Evolutionary conservation across 1,140 invertebrate genomes (phyloP).

Genomic region (Ceratina australensis): DNA sequence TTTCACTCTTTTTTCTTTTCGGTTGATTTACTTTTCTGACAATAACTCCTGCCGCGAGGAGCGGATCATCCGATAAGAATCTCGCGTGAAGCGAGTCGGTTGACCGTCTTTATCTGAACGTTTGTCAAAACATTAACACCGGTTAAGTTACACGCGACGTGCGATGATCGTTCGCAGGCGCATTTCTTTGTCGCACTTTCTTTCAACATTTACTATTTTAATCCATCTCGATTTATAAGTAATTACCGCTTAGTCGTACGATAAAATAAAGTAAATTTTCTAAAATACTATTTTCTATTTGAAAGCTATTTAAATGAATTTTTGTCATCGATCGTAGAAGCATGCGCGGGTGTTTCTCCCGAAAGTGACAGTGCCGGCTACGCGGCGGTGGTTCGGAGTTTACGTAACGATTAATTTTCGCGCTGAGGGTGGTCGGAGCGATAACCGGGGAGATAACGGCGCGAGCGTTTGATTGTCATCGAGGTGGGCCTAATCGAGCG

Average conservation of each 20-base stretch:
- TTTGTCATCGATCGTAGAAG: not conserved
- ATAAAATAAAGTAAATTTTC: no score
- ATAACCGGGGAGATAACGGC: slow-evolving; percentile 21
- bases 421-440: slow-evolving; percentile 1
- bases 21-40: slow-evolving; percentile 36
- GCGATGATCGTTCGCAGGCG: no score
- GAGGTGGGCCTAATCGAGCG: slow-evolving; percentile 26
- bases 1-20: slow-evolving; percentile 12
- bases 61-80: slow-evolving; percentile 33
- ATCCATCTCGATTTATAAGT: no score
- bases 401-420: slow-evolving; percentile 15
- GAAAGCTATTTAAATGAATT: no score
- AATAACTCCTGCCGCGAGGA: not conserved
- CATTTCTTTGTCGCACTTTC: no score
- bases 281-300: no score
- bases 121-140: slow-evolving; percentile 28
- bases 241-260: no score
- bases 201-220: no score
- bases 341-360: not conserved
- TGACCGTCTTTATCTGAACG: not conserved
- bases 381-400: not conserved
- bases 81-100: slow-evolving; percentile 27
- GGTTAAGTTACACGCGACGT: not conserved
- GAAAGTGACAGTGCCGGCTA: slow-evolving; percentile 1
- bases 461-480: not conserved